Base-by-base conservation (phyloP, 2,797 vertebrate species). In the Capromys pilorides region DNA sequence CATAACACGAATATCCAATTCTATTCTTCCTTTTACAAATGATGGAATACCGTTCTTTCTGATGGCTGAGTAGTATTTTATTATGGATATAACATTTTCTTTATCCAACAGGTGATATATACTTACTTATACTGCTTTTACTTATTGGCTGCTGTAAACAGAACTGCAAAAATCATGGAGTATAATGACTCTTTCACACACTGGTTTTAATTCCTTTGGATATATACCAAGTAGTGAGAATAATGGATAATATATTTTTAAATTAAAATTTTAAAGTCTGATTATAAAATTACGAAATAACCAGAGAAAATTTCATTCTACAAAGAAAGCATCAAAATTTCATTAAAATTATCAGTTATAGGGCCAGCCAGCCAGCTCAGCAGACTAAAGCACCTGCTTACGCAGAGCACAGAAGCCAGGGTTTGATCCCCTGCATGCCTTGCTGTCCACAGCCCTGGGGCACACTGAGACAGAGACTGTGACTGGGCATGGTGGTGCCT, bases 291-390 rank as follows among this genome's bases (percentile, higher is more conserved):
- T 85, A 84, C 28, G 11, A 57, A 33, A 95, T 45, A 90, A 57
- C 1, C 49, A 88, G 73, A 90, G 93, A 88, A 88, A 6, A 84
- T 80, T 90, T 84, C 71, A 85, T 86, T 71, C 28, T 7, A 82
- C 94, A 89, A 81, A 81, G 31, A 88, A 94, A 2, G 6, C 57
- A 73, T 90, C 31, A 95, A 88, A 88, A 80, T 22, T 75, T 94
- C 22, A 95, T 10, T 79, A 66, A 91, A 62, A 86, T 88, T 33
- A 91, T 61, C 6, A 64, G 80, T 67, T 13, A 86, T 64, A 66
- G 54, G 54, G 54, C 54, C 54, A 4, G 54, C 54, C 54, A 57
- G 54, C 16, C 4, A 57, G 54, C 5, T 16, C 54, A 18, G 54
- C 16, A 14, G 14, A 18, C 54, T 16, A 57, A 57, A 57, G 7